Evolutionary conservation across 2,888 invertebrate species (phyloP).

Genomic region (Trissolcus japonicus): DNA sequence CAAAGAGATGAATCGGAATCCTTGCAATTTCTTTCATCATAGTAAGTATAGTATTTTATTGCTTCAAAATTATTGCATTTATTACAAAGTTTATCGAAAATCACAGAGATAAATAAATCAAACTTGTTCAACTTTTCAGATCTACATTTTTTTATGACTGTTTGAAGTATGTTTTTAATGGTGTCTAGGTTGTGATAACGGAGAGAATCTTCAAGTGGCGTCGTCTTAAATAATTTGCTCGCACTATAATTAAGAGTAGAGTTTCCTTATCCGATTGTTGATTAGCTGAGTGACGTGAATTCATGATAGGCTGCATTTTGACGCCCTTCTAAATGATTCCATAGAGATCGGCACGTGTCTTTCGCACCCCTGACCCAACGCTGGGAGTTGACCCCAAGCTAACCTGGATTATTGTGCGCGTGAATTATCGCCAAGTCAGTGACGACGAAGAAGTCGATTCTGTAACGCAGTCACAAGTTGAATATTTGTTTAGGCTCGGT

Average conservation of each 20-base stretch:
- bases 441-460: slow-evolving; percentile 65
- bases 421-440: slow-evolving; percentile 68
- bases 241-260: slow-evolving; percentile 29
- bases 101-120: no score
- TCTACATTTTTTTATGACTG: no score
- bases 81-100: no score
- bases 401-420: slow-evolving; percentile 61
- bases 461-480: slow-evolving; percentile 53
- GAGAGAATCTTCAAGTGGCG: slow-evolving; percentile 4
- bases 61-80: no score
- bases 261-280: slow-evolving; percentile 32
- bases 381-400: slow-evolving; percentile 52
- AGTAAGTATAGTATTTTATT: no score
- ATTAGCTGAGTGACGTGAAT: slow-evolving; percentile 58
- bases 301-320: slow-evolving; percentile 62
- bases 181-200: no score
- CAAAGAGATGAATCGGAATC: no score
- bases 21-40: no score
- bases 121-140: no score
- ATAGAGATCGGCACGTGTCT: slow-evolving; percentile 74
- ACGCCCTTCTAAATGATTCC: slow-evolving; percentile 70
- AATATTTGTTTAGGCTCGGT: slow-evolving; percentile 69
- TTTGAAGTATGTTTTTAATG: no score
- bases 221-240: slow-evolving; percentile 24
- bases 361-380: slow-evolving; percentile 63